phyloP scores from a whole-genome alignment of 2,888 invertebrate species.

The Cylindroiulus punctatus region DNA sequence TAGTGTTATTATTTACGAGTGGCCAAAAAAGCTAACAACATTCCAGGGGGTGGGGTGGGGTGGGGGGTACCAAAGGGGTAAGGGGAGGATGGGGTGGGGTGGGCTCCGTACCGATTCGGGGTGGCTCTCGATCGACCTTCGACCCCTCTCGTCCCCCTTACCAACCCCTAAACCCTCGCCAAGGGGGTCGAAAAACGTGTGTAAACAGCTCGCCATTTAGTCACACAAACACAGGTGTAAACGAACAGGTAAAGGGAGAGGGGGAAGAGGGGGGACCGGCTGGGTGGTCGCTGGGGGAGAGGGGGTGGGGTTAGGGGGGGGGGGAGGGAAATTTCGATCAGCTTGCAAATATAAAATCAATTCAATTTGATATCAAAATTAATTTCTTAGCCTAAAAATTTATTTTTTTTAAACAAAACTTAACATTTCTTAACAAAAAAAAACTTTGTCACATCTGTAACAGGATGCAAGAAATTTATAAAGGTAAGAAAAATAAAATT shows the following conservation, averaged over 20 bases:
- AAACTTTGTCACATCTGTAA: too few species aligned
- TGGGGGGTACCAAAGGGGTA: not conserved
- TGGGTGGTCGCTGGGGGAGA: slow-evolving; percentile 30
- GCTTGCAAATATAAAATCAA: too few species aligned
- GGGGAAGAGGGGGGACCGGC: not conserved
- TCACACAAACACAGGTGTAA: slow-evolving; percentile 40
- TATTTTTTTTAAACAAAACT: too few species aligned
- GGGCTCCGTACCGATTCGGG: not conserved
- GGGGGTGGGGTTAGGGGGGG: not conserved
- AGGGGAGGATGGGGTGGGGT: too few species aligned
- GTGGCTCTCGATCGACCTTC: not conserved
- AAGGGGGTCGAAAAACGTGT: slow-evolving; percentile 8
- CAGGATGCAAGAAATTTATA: too few species aligned
- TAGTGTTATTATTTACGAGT: not conserved
- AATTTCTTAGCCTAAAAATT: too few species aligned
- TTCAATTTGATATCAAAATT: too few species aligned
- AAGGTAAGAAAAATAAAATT: too few species aligned
- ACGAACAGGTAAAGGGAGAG: slow-evolving; percentile 11
- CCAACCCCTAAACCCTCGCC: too few species aligned
- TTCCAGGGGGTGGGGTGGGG: too few species aligned
- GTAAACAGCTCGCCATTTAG: slow-evolving; percentile 4
- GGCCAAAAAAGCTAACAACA: too few species aligned
- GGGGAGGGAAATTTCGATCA: not conserved
- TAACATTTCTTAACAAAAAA: too few species aligned
- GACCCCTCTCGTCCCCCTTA: slow-evolving; percentile 46